Percentiles rank a stretch among this genome's conserved stretches.
These are phyloP conservation scores for Galerucella nymphaeae DNA, from an alignment of 2,888 invertebrate species.

Conservation along the genomic window DNA sequence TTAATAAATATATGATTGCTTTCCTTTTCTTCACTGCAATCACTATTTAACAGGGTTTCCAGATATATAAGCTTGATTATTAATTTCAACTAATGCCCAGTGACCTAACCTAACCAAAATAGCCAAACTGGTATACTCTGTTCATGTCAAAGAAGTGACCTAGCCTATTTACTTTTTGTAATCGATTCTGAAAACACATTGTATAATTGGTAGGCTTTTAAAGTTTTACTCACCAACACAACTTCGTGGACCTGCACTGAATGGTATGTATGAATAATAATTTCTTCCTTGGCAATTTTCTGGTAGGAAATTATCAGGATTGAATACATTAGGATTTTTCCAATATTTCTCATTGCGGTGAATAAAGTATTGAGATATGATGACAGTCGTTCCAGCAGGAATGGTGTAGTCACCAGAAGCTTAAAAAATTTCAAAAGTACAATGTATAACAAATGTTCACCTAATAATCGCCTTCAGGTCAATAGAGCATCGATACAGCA, in stretches of 20 bases:
- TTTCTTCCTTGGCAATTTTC: slow-evolving; percentile 82
- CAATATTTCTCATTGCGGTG: slow-evolving; percentile 80
- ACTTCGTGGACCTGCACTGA: slow-evolving; percentile 85
- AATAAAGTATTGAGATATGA: slow-evolving; percentile 74
- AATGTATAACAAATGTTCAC: background rate
- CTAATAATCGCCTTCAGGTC: too few relatives aligned
- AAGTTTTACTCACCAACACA: slow-evolving; percentile 73
- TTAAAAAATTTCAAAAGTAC: slow-evolving; percentile 49
- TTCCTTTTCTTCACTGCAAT: too few relatives aligned
- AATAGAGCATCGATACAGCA: too few relatives aligned
- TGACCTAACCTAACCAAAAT: too few relatives aligned
- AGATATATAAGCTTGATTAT: too few relatives aligned
- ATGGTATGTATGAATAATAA: slow-evolving; percentile 84
- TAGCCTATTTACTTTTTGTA: too few relatives aligned
- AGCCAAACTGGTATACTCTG: too few relatives aligned
- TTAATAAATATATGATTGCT: too few relatives aligned
- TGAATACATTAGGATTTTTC: slow-evolving; percentile 80
- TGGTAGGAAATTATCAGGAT: slow-evolving; percentile 88
- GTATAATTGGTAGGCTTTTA: background rate
- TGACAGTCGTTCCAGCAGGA: slow-evolving; percentile 77
- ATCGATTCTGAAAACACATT: too few relatives aligned
- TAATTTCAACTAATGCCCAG: too few relatives aligned
- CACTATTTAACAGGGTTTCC: too few relatives aligned
- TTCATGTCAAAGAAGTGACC: too few relatives aligned
- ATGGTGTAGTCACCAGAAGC: slow-evolving; percentile 74